phyloP scores from a whole-genome alignment of 2,797 vertebrate genomes.

The Perodicticus potto region DNA sequence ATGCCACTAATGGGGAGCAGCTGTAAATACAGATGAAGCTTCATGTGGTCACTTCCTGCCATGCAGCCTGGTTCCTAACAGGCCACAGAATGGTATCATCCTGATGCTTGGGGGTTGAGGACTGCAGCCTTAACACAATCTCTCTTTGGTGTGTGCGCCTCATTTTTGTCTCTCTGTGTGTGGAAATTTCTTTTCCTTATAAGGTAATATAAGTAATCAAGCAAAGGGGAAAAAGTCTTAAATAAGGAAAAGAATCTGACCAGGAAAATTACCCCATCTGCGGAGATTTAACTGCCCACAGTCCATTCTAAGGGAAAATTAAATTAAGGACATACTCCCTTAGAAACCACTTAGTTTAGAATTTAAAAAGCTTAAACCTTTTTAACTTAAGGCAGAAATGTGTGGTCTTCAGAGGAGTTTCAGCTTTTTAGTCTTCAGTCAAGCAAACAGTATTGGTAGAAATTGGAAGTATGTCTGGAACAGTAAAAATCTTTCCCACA shows the following conservation, averaged over 20 bases:
- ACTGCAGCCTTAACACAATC: too few relatives aligned
- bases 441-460: conserved; percentile 33
- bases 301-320: conserved; percentile 3
- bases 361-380: conserved; percentile 39
- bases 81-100: too few relatives aligned
- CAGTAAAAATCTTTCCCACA: conserved; percentile 55
- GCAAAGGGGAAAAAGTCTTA: not conserved
- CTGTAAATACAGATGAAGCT: too few relatives aligned
- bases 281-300: conserved; percentile 29
- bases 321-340: conserved; percentile 44
- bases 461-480: conserved; percentile 62
- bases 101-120: too few relatives aligned
- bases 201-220: not conserved
- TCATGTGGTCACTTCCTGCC: too few relatives aligned
- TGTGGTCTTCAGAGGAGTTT: conserved; percentile 25
- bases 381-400: conserved; percentile 50
- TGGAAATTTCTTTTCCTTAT: not conserved
- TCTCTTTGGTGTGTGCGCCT: not conserved
- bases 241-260: conserved; percentile 43
- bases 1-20: too few relatives aligned
- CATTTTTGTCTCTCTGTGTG: not conserved
- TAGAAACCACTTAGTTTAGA: conserved; percentile 74
- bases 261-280: conserved; percentile 32
- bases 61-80: too few relatives aligned
- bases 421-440: conserved; percentile 52